Conservation (phyloP, 2,797 vertebrate species). For the Octomys mimax region DNA sequence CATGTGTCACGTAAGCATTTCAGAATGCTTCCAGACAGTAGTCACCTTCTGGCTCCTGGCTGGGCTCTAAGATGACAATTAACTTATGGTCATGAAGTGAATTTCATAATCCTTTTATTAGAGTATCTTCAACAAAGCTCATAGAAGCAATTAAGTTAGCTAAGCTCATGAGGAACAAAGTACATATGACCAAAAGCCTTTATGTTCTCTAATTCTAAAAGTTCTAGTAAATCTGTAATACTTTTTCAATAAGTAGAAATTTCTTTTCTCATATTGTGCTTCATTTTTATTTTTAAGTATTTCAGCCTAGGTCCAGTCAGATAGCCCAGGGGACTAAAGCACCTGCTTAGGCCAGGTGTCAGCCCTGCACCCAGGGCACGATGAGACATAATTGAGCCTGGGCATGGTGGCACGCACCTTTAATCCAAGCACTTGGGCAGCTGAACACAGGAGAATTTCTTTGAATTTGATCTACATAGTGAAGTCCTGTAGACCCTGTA, state of each 20-base stretch:
- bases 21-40: neutral
- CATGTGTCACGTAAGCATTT: rapidly evolving
- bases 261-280: neutral
- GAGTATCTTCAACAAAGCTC: neutral
- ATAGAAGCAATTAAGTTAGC: neutral
- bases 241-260: neutral
- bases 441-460: too few species aligned
- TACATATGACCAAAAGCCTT: neutral
- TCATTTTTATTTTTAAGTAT: neutral
- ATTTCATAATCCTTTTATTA: neutral
- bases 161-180: neutral
- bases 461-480: too few species aligned
- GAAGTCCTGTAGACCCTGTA: too few species aligned
- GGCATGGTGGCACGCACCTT: too few species aligned
- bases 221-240: neutral
- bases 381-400: too few species aligned
- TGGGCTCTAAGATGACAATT: neutral
- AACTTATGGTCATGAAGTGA: neutral
- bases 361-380: too few species aligned
- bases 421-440: too few species aligned
- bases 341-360: too few species aligned
- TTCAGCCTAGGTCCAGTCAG: neutral
- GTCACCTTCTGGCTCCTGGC: neutral
- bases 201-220: neutral
- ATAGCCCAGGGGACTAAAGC: too few species aligned